Evolutionary conservation across 1,140 invertebrate genomes (phyloP).

Genomic region (Colletes gigas): DNA sequence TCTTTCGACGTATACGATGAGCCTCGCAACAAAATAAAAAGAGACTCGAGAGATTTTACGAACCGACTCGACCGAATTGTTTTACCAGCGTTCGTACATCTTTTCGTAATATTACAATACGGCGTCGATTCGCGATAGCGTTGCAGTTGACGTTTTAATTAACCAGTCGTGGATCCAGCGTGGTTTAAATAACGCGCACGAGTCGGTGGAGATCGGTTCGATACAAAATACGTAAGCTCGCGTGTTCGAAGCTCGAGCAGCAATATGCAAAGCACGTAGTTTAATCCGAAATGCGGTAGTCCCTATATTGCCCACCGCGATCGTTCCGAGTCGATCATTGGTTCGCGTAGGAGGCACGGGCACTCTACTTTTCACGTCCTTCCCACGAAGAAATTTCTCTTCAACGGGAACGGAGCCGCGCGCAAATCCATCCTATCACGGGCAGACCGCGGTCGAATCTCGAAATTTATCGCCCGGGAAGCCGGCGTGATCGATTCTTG

Average conservation of each 20-base stretch:
- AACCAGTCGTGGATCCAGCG: too few species aligned
- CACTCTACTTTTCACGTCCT: slow-evolving; percentile 5
- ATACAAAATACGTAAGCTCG: too few species aligned
- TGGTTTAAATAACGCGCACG: too few species aligned
- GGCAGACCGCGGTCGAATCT: slow-evolving; percentile 26
- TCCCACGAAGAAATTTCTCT: slow-evolving; percentile 31
- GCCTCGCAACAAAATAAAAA: too few species aligned
- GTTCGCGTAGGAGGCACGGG: neutral
- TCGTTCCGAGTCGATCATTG: neutral
- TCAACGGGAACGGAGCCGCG: neutral
- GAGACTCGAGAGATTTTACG: too few species aligned
- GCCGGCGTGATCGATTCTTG: slow-evolving; percentile 43
- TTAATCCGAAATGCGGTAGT: neutral
- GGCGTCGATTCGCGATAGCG: too few species aligned
- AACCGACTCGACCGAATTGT: neutral
- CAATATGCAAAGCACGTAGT: neutral
- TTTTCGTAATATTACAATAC: too few species aligned
- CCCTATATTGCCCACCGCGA: neutral
- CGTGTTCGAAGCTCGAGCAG: neutral
- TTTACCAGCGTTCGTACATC: too few species aligned
- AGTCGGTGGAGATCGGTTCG: too few species aligned
- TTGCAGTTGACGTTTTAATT: too few species aligned
- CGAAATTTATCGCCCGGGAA: slow-evolving; percentile 35
- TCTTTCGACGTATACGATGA: too few species aligned
- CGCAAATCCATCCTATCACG: slow-evolving; percentile 37